Evolutionary conservation across 2,888 invertebrate species (phyloP).

Genomic region (Ophion ellenae): DNA sequence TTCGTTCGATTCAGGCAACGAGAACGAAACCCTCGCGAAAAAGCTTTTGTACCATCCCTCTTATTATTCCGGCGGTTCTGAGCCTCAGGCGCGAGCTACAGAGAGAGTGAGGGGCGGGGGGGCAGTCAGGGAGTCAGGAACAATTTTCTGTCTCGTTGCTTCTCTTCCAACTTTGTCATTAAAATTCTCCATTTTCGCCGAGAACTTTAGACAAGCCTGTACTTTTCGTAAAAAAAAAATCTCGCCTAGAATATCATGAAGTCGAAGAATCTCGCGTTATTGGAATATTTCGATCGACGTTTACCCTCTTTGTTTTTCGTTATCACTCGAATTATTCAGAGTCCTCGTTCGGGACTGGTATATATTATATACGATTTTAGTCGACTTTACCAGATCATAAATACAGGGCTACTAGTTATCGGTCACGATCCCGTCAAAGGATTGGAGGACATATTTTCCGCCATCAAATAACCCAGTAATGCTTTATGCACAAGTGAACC

Average conservation of each 20-base stretch:
- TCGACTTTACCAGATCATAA: no score
- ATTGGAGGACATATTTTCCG: no score
- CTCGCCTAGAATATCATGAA: slow-evolving; percentile 10
- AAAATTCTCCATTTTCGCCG: slow-evolving; percentile 36
- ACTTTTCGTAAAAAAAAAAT: background rate
- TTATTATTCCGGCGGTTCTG: slow-evolving; percentile 60
- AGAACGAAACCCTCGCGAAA: slow-evolving; percentile 24
- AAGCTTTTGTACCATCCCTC: slow-evolving; percentile 61
- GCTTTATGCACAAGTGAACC: no score
- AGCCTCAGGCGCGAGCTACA: slow-evolving; percentile 37
- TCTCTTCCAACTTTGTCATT: slow-evolving; percentile 50
- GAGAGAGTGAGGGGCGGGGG: no score
- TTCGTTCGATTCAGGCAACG: slow-evolving; percentile 25
- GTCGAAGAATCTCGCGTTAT: background rate
- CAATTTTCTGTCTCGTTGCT: slow-evolving; percentile 18
- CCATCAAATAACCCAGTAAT: no score
- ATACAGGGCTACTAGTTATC: no score
- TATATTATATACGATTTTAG: background rate
- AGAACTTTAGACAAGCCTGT: slow-evolving; percentile 26
- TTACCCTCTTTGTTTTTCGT: background rate
- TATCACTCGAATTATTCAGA: slow-evolving; percentile 1
- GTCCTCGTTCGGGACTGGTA: background rate
- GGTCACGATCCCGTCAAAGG: no score
- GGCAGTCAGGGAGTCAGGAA: no score
- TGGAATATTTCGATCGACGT: slow-evolving; percentile 11